Conservation (phyloP, 2,888 invertebrate genomes). For the Drosophila meridiana region DNA sequence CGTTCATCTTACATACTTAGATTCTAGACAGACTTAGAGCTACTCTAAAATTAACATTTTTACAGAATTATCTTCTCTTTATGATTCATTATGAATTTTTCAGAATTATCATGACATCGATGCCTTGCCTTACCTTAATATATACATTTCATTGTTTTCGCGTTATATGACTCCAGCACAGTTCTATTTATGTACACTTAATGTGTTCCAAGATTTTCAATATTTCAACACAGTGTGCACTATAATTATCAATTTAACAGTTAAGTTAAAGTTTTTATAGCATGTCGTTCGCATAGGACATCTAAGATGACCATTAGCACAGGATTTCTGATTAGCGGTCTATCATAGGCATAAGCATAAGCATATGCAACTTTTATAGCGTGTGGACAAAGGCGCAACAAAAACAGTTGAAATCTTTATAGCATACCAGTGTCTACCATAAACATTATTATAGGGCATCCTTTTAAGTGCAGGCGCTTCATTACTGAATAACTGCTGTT, state of each 20-base stretch:
- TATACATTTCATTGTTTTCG: neutral
- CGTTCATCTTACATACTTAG: conserved; percentile 1
- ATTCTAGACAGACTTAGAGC: neutral
- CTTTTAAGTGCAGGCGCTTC: neutral
- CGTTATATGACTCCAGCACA: neutral
- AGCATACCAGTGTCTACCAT: neutral
- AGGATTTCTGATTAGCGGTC: fast-evolving
- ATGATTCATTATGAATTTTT: neutral
- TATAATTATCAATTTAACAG: neutral
- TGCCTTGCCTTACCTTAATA: neutral
- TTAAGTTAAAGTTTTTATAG: neutral
- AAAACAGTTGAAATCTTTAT: neutral
- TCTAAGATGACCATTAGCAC: neutral
- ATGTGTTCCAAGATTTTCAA: neutral
- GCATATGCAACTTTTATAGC: neutral
- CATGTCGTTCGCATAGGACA: neutral
- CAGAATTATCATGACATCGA: neutral
- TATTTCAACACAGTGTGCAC: neutral
- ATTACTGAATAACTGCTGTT: neutral
- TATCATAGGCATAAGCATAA: neutral
- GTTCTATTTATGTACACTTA: neutral
- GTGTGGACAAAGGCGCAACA: neutral
- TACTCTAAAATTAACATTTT: neutral
- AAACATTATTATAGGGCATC: neutral
- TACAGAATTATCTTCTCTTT: neutral